Base-by-base conservation (phyloP, 53 echinoderm and acorn worm species). In the Mesocentrotus franciscanus region DNA sequence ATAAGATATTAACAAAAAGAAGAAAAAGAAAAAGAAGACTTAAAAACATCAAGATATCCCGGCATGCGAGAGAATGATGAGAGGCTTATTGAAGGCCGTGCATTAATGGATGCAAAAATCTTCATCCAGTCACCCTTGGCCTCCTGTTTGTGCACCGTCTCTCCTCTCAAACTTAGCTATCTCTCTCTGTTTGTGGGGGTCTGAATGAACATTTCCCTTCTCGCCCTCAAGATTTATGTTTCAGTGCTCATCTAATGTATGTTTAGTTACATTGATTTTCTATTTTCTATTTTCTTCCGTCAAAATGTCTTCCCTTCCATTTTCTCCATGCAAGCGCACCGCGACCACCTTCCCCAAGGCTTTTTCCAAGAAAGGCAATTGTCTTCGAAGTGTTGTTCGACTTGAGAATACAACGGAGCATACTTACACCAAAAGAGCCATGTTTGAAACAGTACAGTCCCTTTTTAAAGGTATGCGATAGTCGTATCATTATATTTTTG, bases 51-150 rank as follows among this genome's bases (percentile, higher is more conserved):
- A 18, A 58, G 59, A 87, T 87, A 87, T 55, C 84, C 56, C 22
- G 27, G 58, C 87, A 87, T 27, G 87, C 58, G 57, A 87, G 87
- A 87, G n/a, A 87, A 87, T 87, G 16, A 87, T 87, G 87, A 87
- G 87, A 58, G 27, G 26, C 87, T 57, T n/a, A 87, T 87, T 57
- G 87, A 57, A 87, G 87, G 87, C 58, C 58, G 29, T 59, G 59
- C 58, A 56, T 56, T 87, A 87, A 87, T 87, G 58, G 87, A 87
- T 58, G 87, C 58, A 87, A n/a, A 87, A 15, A 57, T 81, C 20
- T 33, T 39, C 81, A 36, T 39, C 56, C 49, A 0, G 18, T 36
- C 18, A 84, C 84, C 84, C 84, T 84, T 84, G 84, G 84, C 84
- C 84, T 84, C 84, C 8, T 49, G 49, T 22, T 36, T 32, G 17